Conservation (phyloP, 2,888 invertebrate genomes). For the Drosophila engyochracea region DNA sequence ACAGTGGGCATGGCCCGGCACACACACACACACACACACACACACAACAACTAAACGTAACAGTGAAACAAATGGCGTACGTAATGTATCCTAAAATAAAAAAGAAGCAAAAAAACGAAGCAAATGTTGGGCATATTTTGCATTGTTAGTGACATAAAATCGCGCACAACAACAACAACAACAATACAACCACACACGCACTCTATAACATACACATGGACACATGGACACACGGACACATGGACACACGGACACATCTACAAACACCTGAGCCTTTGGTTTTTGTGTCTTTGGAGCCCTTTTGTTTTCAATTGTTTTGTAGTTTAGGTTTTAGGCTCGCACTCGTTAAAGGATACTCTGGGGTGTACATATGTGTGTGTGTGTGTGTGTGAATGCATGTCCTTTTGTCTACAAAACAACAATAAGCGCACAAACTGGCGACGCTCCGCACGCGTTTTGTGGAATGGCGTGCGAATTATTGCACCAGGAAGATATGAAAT, state of each 20-base stretch:
- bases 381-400: constrained; percentile 40
- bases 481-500: constrained; percentile 81
- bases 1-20: constrained; percentile 19
- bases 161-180: constrained; percentile 48
- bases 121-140: constrained; percentile 77
- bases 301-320: constrained; percentile 78
- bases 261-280: constrained; percentile 44
- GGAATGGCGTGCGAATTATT: constrained; percentile 81
- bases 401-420: constrained; percentile 65
- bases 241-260: constrained; percentile 18
- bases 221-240: constrained; percentile 39
- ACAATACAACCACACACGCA: constrained; percentile 17
- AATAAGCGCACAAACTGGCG: constrained; percentile 53
- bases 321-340: constrained; percentile 76
- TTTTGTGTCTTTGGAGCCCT: constrained; percentile 58
- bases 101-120: constrained; percentile 28
- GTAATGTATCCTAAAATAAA: constrained; percentile 32
- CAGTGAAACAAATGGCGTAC: constrained; percentile 33
- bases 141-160: constrained; percentile 71
- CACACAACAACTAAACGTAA: constrained; percentile 64
- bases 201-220: constrained; percentile 44
- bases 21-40: constrained; percentile 43
- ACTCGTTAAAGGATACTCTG: constrained; percentile 69
- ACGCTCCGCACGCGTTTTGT: constrained; percentile 75
- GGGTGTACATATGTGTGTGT: constrained; percentile 25